Conservation (phyloP, 2,888 invertebrate genomes). For the Dimorphilus gyrociliatus region DNA sequence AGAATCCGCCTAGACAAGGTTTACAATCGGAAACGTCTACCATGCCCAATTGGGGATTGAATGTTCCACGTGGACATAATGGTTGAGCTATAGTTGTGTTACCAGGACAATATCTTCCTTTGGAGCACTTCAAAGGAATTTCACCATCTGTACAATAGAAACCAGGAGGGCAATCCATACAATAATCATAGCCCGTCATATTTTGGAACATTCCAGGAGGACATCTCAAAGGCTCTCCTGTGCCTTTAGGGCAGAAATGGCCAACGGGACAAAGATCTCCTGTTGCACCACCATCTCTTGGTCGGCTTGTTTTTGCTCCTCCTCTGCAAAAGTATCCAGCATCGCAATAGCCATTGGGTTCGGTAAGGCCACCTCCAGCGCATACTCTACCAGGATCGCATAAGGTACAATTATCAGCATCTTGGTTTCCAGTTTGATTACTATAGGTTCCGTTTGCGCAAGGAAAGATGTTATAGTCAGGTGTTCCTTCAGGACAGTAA, state of each 20-base stretch:
- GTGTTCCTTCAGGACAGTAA: conserved; percentile 25
- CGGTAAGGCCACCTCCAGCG: conserved; percentile 18
- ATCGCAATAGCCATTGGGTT: conserved; percentile 23
- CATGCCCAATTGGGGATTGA: too few species aligned
- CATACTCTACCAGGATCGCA: conserved; percentile 30
- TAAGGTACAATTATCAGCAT: conserved; percentile 17
- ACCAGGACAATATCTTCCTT: conserved; percentile 29
- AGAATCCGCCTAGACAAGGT: conserved; percentile 24
- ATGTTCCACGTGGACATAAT: conserved; percentile 26
- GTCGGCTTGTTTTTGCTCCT: conserved; percentile 22
- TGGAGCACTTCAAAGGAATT: conserved; percentile 17
- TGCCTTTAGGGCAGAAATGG: conserved; percentile 25
- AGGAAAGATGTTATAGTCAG: conserved; percentile 16
- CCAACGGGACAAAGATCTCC: conserved; percentile 28
- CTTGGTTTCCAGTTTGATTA: conserved; percentile 19
- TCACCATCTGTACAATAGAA: conserved; percentile 27
- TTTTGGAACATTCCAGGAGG: conserved; percentile 29
- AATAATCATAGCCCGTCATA: conserved; percentile 21
- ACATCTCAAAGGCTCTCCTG: conserved; percentile 22
- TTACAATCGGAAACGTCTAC: conserved; percentile 15
- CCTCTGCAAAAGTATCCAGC: conserved; percentile 27
- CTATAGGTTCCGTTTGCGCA: conserved; percentile 32
- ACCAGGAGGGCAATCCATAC: conserved; percentile 27
- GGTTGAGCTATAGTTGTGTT: conserved; percentile 24
- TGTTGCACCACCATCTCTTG: conserved; percentile 27